Evolutionary conservation across 2,888 invertebrate species (phyloP).

Genomic region (Drosophila kuntzei): DNA sequence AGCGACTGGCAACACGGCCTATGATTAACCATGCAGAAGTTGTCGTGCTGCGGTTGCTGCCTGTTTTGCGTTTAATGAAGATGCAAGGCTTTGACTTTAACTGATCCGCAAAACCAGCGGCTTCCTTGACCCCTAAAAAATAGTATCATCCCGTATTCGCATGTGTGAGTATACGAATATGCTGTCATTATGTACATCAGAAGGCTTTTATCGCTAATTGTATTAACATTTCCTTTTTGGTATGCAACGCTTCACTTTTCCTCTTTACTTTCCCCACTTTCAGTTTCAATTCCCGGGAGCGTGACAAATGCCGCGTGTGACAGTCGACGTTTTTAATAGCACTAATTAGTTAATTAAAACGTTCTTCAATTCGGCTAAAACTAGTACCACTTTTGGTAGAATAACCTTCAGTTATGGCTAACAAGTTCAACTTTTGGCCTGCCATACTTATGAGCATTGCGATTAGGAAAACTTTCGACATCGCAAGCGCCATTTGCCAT

Average conservation of each 20-base stretch:
- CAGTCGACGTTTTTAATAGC: constrained; percentile 40
- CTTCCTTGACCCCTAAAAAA: constrained; percentile 67
- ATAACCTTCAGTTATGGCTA: constrained; percentile 8
- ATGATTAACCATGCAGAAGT: constrained; percentile 73
- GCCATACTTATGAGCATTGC: constrained; percentile 54
- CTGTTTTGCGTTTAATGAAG: constrained; percentile 61
- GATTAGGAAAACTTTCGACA: constrained; percentile 62
- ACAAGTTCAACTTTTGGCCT: constrained; percentile 12
- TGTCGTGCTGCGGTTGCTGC: constrained; percentile 53
- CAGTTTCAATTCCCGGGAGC: constrained; percentile 44
- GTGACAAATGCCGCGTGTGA: constrained; percentile 33
- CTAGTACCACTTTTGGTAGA: constrained; percentile 25
- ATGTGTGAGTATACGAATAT: too few relatives aligned
- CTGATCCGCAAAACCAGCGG: constrained; percentile 22
- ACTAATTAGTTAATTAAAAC: constrained; percentile 55
- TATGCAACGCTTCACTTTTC: constrained; percentile 3
- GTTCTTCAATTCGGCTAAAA: constrained; percentile 23
- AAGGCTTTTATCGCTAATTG: constrained; percentile 75
- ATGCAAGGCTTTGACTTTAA: constrained; percentile 38
- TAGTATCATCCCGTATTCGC: too few relatives aligned
- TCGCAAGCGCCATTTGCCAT: constrained; percentile 14
- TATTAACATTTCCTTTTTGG: constrained; percentile 46
- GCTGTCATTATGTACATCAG: constrained; percentile 50
- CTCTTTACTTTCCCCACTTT: constrained; percentile 35
- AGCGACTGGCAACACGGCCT: constrained; percentile 56